Evolutionary conservation across 2,113 vertebrate genomes (phyloP).

Genomic region (Brachirus orientalis): DNA sequence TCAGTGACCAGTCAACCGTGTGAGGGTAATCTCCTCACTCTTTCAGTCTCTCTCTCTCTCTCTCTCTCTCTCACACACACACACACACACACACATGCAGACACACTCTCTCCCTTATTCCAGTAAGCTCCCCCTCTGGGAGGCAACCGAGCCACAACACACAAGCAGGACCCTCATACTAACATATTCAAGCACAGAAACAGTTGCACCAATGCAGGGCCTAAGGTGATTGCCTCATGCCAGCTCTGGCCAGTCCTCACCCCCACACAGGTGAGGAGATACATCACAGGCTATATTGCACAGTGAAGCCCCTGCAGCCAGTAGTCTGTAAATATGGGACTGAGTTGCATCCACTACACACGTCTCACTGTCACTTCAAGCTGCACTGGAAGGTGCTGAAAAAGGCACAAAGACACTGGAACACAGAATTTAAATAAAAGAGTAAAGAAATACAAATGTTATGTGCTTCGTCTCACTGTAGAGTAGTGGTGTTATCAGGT

Average conservation of each 20-base stretch:
- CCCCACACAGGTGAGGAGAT: conserved; percentile 54
- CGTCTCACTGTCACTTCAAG: conserved; percentile 4
- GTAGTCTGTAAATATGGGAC: conserved; percentile 47
- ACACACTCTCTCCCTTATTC: conserved; percentile 24
- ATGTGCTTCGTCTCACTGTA: too few species aligned
- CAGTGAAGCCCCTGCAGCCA: conserved; percentile 55
- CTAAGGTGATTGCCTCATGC: conserved; percentile 70
- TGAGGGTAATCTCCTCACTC: conserved; percentile 81
- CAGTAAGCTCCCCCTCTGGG: conserved; percentile 60
- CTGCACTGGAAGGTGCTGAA: conserved; percentile 13
- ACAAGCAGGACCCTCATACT: conserved; percentile 38
- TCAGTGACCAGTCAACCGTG: conserved; percentile 84
- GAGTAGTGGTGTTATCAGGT: too few species aligned
- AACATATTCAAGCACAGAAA: conserved; percentile 45
- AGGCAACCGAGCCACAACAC: conserved; percentile 63
- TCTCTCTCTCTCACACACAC: conserved; percentile 45
- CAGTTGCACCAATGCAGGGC: conserved; percentile 46
- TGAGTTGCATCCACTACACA: conserved; percentile 20
- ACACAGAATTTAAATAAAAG: background rate
- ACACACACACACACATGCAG: background rate
- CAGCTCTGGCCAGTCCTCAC: conserved; percentile 59
- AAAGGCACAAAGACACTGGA: conserved; percentile 1
- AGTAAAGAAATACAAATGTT: background rate
- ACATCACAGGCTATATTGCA: conserved; percentile 60
- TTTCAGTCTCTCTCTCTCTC: conserved; percentile 65